Evolutionary conservation across 2,113 vertebrate genomes (phyloP), one percentile per base, ranked within the genome.

Genomic region (Sorex fumeus): DNA sequence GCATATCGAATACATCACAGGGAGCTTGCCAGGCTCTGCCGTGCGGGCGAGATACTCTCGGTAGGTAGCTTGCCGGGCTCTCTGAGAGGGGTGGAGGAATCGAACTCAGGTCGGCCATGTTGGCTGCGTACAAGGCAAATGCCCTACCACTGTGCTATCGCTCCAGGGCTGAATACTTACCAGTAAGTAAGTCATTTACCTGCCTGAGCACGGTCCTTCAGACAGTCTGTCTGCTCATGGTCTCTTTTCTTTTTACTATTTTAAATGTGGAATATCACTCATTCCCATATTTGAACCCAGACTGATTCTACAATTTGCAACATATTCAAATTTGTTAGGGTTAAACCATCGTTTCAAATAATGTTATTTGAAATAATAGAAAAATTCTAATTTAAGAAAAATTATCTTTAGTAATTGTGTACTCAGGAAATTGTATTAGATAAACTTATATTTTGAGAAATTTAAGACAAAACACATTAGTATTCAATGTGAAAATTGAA

Each of bases 401-500:
- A 81, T n/a, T n/a, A 30, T 85, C 50, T 27, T 77, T 50, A 60
- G 5, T 66, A 60, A 40, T 89, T 70, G 9, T 66, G 71, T 6
- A 67, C 0, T 0, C 21, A 0, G 30, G 53, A 93, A 94, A 67
- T 71, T 72, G 7, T 83, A 62, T 67, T 90, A 71, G 81, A n/a
- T 70, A 40, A 91, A 74, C 19, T 70, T 72, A 78, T 50, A 71
- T 82, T 67, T 53, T 84, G 76, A 80, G 43, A 79, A 79, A 81
- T 34, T 81, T 82, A 15, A 91, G 27, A 47, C 21, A 40, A 23
- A 23, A 32, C 5, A 70, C 30, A 81, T 27, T 43, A 40, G 28
- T 36, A 32, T 71, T 15, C 3, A 9, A 47, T 11, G 27, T 80
- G 66, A 87, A 92, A 87, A 45, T 72, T 80, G 70, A 13, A 60